Evolutionary conservation across 1,140 invertebrate genomes (phyloP).

Genomic region (Luehdorfia chinensis): DNA sequence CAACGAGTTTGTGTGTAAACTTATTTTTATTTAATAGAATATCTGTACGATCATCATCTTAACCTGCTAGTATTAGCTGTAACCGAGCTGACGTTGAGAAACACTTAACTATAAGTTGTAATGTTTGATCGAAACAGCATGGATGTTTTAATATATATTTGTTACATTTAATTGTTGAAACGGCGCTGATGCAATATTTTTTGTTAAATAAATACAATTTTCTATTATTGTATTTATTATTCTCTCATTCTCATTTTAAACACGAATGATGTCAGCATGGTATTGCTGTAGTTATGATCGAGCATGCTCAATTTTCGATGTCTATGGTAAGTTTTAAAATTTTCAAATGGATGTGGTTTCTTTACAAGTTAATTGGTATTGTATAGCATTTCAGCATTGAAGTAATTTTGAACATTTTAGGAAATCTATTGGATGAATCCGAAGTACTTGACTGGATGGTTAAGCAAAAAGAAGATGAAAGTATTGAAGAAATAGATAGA

Average conservation of each 20-base stretch:
- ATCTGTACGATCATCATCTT: too few relatives aligned
- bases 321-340: conserved; percentile 65
- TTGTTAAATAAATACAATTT: conserved; percentile 74
- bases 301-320: conserved; percentile 69
- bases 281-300: conserved; percentile 63
- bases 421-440: conserved; percentile 89
- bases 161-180: conserved; percentile 69
- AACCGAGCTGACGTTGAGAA: conserved; percentile 54
- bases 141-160: conserved; percentile 69
- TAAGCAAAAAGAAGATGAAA: conserved; percentile 94
- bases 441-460: conserved; percentile 94
- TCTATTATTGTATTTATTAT: conserved; percentile 62
- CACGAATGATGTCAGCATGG: conserved; percentile 74
- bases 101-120: conserved; percentile 59
- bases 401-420: conserved; percentile 79
- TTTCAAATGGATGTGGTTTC: conserved; percentile 75
- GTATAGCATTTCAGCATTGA: conserved; percentile 42
- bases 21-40: too few relatives aligned
- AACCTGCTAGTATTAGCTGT: conserved; percentile 20
- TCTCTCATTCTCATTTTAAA: conserved; percentile 51
- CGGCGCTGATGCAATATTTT: conserved; percentile 61
- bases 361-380: conserved; percentile 38
- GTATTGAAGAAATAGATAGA: conserved; percentile 93
- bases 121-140: conserved; percentile 70
- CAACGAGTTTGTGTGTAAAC: too few relatives aligned